Conservation (phyloP, 2,113 vertebrate species). For the Pelecanus crispus region DNA sequence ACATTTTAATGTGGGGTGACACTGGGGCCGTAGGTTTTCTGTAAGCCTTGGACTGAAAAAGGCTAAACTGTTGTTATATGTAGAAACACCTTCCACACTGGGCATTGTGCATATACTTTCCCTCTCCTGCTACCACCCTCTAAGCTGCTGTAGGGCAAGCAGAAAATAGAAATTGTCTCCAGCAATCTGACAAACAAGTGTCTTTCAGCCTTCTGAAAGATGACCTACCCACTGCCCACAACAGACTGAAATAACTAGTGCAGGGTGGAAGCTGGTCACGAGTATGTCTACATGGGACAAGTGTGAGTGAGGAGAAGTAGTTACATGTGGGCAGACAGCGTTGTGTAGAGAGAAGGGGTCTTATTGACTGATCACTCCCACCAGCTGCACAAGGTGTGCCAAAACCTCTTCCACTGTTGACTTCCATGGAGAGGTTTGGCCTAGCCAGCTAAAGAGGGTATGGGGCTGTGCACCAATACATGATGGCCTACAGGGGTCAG, state of each 20-base stretch:
- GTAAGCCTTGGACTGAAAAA: not conserved
- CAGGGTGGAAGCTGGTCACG: not conserved
- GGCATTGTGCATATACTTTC: rapidly evolving
- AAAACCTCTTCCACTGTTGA: not conserved
- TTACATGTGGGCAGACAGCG: not conserved
- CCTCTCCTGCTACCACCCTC: not conserved
- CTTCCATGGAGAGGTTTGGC: not conserved
- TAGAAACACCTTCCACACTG: not conserved
- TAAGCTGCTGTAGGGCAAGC: not conserved
- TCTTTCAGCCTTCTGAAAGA: not conserved
- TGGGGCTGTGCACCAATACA: not conserved
- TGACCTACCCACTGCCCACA: not conserved
- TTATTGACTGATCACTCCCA: not conserved
- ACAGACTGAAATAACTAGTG: not conserved
- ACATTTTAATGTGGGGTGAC: not conserved
- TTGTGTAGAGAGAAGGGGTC: not conserved
- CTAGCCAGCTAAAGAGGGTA: not conserved
- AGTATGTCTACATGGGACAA: not conserved
- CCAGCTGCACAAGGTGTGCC: not conserved
- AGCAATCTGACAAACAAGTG: not conserved
- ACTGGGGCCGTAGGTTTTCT: not conserved
- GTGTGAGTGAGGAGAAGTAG: not conserved
- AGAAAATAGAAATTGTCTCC: not conserved
- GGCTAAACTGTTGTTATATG: not conserved
- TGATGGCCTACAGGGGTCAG: not conserved